phyloP scores from a whole-genome alignment of 2,113 vertebrate species.

The Osmerus mordax region DNA sequence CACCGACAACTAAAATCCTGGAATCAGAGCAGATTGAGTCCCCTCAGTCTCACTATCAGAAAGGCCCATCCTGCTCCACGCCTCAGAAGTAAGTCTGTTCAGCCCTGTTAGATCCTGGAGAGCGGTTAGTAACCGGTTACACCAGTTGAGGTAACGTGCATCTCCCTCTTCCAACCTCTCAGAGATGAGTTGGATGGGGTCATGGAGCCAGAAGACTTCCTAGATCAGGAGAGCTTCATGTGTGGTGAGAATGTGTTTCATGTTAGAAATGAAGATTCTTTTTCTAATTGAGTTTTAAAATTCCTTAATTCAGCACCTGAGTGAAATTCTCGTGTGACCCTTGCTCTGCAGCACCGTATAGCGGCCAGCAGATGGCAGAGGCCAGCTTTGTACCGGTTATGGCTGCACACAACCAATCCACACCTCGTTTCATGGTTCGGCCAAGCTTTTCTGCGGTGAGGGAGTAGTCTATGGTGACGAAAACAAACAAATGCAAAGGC shows the following conservation, averaged over 20 bases:
- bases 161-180: not conserved
- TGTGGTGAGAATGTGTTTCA: slow-evolving; percentile 42
- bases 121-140: not conserved
- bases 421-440: slow-evolving; percentile 33
- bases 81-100: slow-evolving; percentile 64
- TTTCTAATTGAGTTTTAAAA: not conserved
- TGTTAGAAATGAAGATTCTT: too few species aligned
- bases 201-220: slow-evolving; percentile 33
- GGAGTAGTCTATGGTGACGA: too few species aligned
- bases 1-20: slow-evolving; percentile 1
- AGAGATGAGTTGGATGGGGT: slow-evolving; percentile 44
- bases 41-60: not conserved
- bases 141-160: not conserved
- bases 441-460: slow-evolving; percentile 49
- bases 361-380: slow-evolving; percentile 12
- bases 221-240: slow-evolving; percentile 51
- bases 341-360: slow-evolving; percentile 30
- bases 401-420: slow-evolving; percentile 46
- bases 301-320: not conserved
- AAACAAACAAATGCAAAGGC: too few species aligned
- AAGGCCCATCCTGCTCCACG: slow-evolving; percentile 63
- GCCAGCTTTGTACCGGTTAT: slow-evolving; percentile 19
- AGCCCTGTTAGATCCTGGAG: not conserved
- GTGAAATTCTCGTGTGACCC: slow-evolving; percentile 46
- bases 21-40: slow-evolving; percentile 7